Percentiles rank a stretch among this genome's conserved stretches.
Conservation (phyloP, 2,888 invertebrate species). For the Polyommatus iphigenia region DNA sequence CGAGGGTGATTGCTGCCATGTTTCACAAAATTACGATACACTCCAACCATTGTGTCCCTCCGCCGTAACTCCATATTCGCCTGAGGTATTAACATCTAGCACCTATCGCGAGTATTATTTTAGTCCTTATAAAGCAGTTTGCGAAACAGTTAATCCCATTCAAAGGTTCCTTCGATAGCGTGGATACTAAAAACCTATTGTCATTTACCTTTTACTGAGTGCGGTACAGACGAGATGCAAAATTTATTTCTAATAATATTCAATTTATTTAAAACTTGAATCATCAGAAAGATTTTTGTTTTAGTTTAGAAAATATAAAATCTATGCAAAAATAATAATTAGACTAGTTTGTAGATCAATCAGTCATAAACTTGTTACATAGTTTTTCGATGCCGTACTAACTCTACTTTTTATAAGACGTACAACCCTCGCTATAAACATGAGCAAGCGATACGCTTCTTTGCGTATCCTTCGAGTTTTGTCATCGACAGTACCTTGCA, state of each 20-base stretch:
- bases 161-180: constrained; percentile 20
- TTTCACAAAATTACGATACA: constrained; percentile 49
- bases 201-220: constrained; percentile 31
- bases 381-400: neutral
- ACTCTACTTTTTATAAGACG: neutral
- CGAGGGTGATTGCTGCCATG: constrained; percentile 51
- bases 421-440: neutral
- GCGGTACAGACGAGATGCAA: neutral
- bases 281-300: too few relatives aligned
- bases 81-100: constrained; percentile 29
- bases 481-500: constrained; percentile 8
- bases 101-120: constrained; percentile 31
- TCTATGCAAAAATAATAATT: too few relatives aligned
- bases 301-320: too few relatives aligned
- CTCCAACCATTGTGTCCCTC: constrained; percentile 40
- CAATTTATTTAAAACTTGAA: too few relatives aligned
- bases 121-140: constrained; percentile 27
- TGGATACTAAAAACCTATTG: constrained; percentile 25
- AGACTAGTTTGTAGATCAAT: too few relatives aligned
- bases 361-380: neutral
- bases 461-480: neutral
- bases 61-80: constrained; percentile 31
- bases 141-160: constrained; percentile 31
- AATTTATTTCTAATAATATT: constrained; percentile 2
- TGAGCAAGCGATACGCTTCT: neutral